Evolutionary conservation across 2,113 vertebrate genomes (phyloP).

Genomic region (Aramus guarauna): DNA sequence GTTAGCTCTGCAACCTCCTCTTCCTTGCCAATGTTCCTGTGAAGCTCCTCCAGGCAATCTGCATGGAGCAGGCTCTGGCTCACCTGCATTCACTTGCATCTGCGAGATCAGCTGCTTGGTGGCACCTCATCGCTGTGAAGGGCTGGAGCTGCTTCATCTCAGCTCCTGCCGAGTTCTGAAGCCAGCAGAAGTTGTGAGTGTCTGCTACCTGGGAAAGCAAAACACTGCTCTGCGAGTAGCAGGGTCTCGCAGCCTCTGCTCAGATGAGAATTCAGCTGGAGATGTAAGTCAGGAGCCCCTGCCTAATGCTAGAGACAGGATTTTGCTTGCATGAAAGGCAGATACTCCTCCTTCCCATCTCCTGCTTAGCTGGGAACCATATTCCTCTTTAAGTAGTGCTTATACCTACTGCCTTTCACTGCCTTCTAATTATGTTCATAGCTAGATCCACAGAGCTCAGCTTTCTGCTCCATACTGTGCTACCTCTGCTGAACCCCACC

Average conservation of each 20-base stretch:
- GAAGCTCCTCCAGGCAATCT: slow-evolving; percentile 48
- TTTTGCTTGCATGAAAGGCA: not conserved
- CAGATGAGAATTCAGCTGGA: not conserved
- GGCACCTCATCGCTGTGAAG: not conserved
- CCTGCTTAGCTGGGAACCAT: not conserved
- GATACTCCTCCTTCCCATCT: not conserved
- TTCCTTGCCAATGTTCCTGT: slow-evolving; percentile 38
- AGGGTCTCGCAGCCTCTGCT: slow-evolving; percentile 15
- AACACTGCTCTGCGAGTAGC: not conserved
- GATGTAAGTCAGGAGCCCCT: not conserved
- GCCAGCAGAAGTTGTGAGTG: slow-evolving; percentile 1
- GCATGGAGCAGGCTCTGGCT: not conserved
- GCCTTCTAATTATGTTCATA: not conserved
- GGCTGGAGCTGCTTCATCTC: slow-evolving; percentile 46
- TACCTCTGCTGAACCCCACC: not conserved
- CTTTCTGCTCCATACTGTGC: not conserved
- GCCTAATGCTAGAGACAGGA: not conserved
- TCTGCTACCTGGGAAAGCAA: not conserved
- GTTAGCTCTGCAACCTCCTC: not conserved
- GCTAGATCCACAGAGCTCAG: not conserved
- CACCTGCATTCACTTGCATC: slow-evolving; percentile 30
- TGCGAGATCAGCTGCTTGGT: slow-evolving; percentile 22
- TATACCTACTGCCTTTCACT: not conserved
- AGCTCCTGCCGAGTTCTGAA: slow-evolving; percentile 23
- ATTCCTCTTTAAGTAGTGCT: not conserved